Base-by-base conservation (phyloP, 2,797 vertebrate genomes). In the Coccyzus lansbergi region DNA sequence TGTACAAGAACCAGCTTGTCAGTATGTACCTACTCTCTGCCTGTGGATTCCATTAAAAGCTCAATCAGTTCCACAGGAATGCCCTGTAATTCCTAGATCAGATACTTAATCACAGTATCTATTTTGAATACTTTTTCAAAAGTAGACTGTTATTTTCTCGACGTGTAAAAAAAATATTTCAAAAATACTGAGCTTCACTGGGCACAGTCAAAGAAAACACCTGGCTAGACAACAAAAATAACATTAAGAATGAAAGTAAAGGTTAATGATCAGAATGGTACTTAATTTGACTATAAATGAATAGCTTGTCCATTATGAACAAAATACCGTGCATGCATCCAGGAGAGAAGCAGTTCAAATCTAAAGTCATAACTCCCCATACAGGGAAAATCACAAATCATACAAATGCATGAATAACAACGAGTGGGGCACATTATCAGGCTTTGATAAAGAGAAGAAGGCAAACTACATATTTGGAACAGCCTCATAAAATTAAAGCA, bases 201-300 rank as follows among this genome's bases (percentile, higher is more conserved):
- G 34, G 38, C 38, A 84, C 48, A 84, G 72, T 7, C 62, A 58
- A 81, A 79, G 49, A 74, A 93, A 90, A 58, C 21, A 79, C 48
- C 51, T 82, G 51, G 20, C 81, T 65, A 69, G 77, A 83, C 51
- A 91, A 91, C 80, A 89, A 92, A 92, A 70, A 65, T 44, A 83
- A 52, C 34, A 68, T 68, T 81, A 90, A 78, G 74, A 92, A 90
- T 2, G 5, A 91, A 93, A 90, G 70, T 48, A 86, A 90, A 92
- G 72, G 49, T 93, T 87, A 90, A 85, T 72, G 40, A 91, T 58
- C 70, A 88, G 74, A 86, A 75, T 9, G 33, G 65, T 81, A 84
- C 63, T 79, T 90, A 86, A 95, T 92, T 79, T 92, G 28, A 79
- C 83, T 88, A 78, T 38, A 88, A 93, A 93, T 93, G 0, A 95